phyloP scores from a whole-genome alignment of 1,140 invertebrate species.

The Euborellia annulipes region DNA sequence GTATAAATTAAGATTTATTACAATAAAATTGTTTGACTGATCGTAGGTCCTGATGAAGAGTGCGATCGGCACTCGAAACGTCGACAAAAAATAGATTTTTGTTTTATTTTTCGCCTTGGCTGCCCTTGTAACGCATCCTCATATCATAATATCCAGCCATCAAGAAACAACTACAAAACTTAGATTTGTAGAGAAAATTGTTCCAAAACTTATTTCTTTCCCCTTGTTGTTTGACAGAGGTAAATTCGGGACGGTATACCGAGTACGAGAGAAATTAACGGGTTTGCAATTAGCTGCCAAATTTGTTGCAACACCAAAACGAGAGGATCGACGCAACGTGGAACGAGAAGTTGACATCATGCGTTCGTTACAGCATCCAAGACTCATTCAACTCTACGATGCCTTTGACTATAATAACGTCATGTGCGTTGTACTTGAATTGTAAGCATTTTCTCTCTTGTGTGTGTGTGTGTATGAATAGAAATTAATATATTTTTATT shows the following conservation, averaged over 20 bases:
- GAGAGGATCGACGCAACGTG: conserved; percentile 79
- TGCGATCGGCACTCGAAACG: no score
- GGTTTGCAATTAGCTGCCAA: conserved; percentile 79
- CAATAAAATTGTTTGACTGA: no score
- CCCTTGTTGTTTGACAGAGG: conserved; percentile 68
- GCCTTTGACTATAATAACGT: conserved; percentile 83
- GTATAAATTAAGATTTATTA: no score
- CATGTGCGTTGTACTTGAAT: conserved; percentile 88
- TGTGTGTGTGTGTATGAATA: background rate
- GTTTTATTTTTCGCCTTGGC: no score
- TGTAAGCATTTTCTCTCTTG: conserved; percentile 53
- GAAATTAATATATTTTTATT: background rate
- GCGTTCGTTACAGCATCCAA: conserved; percentile 79
- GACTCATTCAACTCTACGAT: conserved; percentile 90
- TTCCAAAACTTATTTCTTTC: no score
- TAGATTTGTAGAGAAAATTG: no score
- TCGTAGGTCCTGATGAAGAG: no score
- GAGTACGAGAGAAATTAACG: conserved; percentile 69
- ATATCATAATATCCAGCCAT: no score
- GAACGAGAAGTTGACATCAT: conserved; percentile 94
- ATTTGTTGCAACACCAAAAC: conserved; percentile 68
- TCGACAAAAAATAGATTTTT: no score
- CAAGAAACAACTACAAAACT: no score
- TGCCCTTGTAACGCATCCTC: no score
- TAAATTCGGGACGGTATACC: conserved; percentile 95